Evolutionary conservation across 2,797 vertebrate species (phyloP).

Genomic region (Hoplostethus atlanticus): DNA sequence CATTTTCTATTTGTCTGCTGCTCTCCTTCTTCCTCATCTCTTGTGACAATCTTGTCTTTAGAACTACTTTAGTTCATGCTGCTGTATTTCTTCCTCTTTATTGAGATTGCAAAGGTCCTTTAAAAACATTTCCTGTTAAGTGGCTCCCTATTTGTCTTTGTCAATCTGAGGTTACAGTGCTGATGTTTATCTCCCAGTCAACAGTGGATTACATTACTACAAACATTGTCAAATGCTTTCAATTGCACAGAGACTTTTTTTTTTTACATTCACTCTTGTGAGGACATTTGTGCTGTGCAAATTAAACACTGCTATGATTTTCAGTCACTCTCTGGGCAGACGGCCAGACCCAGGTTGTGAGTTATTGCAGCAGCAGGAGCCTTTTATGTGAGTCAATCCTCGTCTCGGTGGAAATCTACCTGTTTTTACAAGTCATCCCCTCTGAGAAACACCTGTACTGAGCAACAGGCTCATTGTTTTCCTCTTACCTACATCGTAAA

Average conservation of each 20-base stretch:
- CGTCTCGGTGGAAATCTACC: constrained; percentile 80
- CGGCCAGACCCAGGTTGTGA: constrained; percentile 73
- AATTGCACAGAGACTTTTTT: constrained; percentile 37
- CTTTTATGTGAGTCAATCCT: constrained; percentile 80
- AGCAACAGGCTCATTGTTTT: constrained; percentile 84
- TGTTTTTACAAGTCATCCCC: constrained; percentile 88
- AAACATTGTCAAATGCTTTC: constrained; percentile 81
- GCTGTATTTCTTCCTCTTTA: constrained; percentile 64
- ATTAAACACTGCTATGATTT: constrained; percentile 79
- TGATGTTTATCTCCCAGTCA: constrained; percentile 86
- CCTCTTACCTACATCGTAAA: constrained; percentile 81
- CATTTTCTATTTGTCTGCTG: constrained; percentile 74
- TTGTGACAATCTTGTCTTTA: constrained; percentile 73
- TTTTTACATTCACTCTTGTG: constrained; percentile 35
- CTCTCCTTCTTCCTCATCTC: constrained; percentile 67
- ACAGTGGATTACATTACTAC: constrained; percentile 84
- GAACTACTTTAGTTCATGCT: constrained; percentile 65
- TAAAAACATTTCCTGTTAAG: constrained; percentile 66
- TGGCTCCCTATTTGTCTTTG: constrained; percentile 68
- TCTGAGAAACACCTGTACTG: constrained; percentile 81
- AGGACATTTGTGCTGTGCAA: constrained; percentile 72
- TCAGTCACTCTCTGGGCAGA: constrained; percentile 74
- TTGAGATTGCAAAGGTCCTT: constrained; percentile 60
- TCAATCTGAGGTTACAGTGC: constrained; percentile 79
- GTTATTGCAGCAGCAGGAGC: constrained; percentile 74